Percentiles rank a stretch among this genome's conserved stretches.
Conservation (phyloP, 2,888 invertebrate genomes). For the Erynnis tages region DNA sequence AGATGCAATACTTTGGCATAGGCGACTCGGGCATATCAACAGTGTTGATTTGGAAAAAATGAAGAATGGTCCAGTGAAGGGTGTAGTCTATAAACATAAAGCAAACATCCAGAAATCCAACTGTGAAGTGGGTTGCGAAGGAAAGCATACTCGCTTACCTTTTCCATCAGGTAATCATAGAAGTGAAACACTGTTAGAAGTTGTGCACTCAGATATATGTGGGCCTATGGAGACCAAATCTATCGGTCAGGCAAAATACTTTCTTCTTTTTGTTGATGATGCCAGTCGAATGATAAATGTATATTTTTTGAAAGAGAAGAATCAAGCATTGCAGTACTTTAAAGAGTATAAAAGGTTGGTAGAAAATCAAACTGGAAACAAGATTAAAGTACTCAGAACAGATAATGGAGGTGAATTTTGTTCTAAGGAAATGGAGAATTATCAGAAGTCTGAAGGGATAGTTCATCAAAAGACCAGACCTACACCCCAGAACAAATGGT, state of each 20-base stretch:
- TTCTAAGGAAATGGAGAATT: neutral
- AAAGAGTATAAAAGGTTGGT: conserved; percentile 11
- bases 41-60: conserved; percentile 28
- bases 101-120: conserved; percentile 14
- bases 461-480: conserved; percentile 32
- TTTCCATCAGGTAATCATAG: conserved; percentile 19
- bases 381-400: neutral
- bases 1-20: neutral
- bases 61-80: conserved; percentile 28
- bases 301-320: conserved; percentile 25
- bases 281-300: conserved; percentile 26
- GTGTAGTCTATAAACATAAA: conserved; percentile 19
- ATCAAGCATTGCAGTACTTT: conserved; percentile 24
- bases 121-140: conserved; percentile 26
- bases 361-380: conserved; percentile 10
- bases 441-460: neutral
- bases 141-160: conserved; percentile 25
- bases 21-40: conserved; percentile 29
- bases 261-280: conserved; percentile 45
- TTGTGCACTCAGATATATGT: conserved; percentile 35
- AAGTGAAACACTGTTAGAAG: conserved; percentile 26
- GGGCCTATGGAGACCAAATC: conserved; percentile 1
- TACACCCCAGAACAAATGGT: conserved; percentile 35
- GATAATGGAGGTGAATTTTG: neutral
- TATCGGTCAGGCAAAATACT: conserved; percentile 29